Evolutionary conservation across 2,888 invertebrate genomes (phyloP), one percentile per base, ranked within the genome.

Genomic region (Metalampra italica): DNA sequence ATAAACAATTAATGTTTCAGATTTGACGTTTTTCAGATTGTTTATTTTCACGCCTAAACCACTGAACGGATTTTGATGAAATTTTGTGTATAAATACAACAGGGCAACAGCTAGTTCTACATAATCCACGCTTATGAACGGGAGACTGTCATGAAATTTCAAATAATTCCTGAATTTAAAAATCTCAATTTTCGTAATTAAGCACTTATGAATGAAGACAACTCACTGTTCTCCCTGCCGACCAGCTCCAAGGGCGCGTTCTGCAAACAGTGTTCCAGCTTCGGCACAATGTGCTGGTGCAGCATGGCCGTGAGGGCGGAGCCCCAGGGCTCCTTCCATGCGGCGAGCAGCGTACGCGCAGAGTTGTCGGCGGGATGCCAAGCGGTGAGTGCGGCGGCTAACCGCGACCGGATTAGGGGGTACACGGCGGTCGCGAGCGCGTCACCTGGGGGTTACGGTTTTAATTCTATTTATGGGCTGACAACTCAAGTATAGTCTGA

Each of bases 311-410:
- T 68, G 9, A 90, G 79, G 29, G 91, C 88, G 0, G 89, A 68
- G 38, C 91, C 83, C 74, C 91, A 92, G 3, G 92, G 83, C 46
- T 88, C 90, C 22, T 91, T 85, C 99, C 99, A 99, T 0, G 99
- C 98, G 47, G 94, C 92, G 29, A 99, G 90, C 90, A 99, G 96
- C 22, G 96, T 92, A 58, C 96, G 93, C 0, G 98, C 99, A 0
- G 98, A 98, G 37, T 93, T 91, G 88, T 99, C 99, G 0, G 96
- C 96, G 0, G 98, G 98, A 85, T 97, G 96, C 99, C 99, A 99
- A 47, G 94, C 94, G n/a, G 92, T 91, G 54, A 99, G 90, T 9
- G 98, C 98, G 36, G 92, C 91, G 30, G 96, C 95, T 45, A 99
- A 90, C 72, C 98, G 98, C 46, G 97, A 94, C 41, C 98, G 92